Percentiles rank a stretch among this genome's conserved stretches.
These are phyloP conservation scores for Falco berigora DNA, from an alignment of 2,797 vertebrate species.

Conservation along the genomic window DNA sequence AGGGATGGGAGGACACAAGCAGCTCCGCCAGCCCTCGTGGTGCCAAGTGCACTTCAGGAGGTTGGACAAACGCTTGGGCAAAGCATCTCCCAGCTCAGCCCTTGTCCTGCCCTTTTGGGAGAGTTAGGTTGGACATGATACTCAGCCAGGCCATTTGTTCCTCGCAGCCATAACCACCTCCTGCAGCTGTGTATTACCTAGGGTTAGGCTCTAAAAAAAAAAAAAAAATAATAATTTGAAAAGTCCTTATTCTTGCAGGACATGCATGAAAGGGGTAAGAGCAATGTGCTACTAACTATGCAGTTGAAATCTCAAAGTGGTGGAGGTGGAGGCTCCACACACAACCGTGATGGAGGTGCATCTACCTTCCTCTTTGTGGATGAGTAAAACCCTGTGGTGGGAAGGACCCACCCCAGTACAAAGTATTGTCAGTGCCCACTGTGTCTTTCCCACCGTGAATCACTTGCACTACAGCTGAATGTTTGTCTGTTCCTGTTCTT, in stretches of 20 bases:
- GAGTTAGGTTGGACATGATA: not conserved
- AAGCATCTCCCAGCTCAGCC: not conserved
- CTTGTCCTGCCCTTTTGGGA: not conserved
- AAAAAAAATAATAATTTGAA: not conserved
- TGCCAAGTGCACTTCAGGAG: not conserved
- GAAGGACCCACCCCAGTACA: not conserved
- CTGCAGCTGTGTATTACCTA: not conserved
- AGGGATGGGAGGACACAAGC: not conserved
- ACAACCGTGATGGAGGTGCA: not conserved
- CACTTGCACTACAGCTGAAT: constrained; percentile 45
- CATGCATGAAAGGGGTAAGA: not conserved
- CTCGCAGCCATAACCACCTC: not conserved
- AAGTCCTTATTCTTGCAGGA: not conserved
- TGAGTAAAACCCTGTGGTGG: not conserved
- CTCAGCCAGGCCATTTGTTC: not conserved
- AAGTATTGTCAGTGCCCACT: not conserved
- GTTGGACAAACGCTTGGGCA: not conserved
- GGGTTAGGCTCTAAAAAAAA: not conserved
- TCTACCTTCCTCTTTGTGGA: not conserved
- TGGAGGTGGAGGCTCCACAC: not conserved
- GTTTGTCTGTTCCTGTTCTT: not conserved
- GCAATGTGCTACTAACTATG: constrained; percentile 19
- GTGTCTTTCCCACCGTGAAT: not conserved
- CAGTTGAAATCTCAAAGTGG: constrained; percentile 1
- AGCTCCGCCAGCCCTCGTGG: not conserved